These are phyloP conservation scores for Montipora sp. DNA, from an alignment of 64 coral and sea anemone genomes.

Conservation along the genomic window DNA sequence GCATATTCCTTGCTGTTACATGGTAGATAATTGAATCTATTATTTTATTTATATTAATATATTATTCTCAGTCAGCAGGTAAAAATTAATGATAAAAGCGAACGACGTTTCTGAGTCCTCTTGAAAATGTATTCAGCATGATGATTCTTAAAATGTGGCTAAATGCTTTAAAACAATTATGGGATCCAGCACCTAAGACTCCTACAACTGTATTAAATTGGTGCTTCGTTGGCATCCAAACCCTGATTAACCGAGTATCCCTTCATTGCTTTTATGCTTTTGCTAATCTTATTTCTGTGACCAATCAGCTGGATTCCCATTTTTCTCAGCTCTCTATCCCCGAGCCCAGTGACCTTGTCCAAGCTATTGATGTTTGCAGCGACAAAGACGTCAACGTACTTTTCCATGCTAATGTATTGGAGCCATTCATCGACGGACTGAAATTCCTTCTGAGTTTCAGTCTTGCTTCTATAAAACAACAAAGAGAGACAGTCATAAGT, in stretches of 20 bases:
- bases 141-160: too few species aligned
- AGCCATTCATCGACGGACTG: constrained; percentile 82
- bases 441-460: constrained; percentile 39
- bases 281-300: constrained; percentile 92
- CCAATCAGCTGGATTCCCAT: constrained; percentile 91
- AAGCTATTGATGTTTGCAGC: constrained; percentile 55
- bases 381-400: constrained; percentile 68
- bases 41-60: too few species aligned
- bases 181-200: too few species aligned
- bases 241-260: constrained; percentile 51
- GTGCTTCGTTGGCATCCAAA: background rate
- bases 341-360: constrained; percentile 65
- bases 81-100: too few species aligned
- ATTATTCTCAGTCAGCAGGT: too few species aligned
- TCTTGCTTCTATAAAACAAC: constrained; percentile 16
- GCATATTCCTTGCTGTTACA: too few species aligned
- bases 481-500: too few species aligned
- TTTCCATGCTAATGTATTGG: constrained; percentile 80
- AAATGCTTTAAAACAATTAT: too few species aligned
- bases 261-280: constrained; percentile 92
- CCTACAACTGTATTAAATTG: background rate
- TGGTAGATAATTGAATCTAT: too few species aligned
- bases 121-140: too few species aligned
- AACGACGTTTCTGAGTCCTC: too few species aligned
- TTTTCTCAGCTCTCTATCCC: constrained; percentile 63